These are phyloP conservation scores for Cyanistes caeruleus DNA, from an alignment of 2,113 vertebrate species.

Conservation along the genomic window DNA sequence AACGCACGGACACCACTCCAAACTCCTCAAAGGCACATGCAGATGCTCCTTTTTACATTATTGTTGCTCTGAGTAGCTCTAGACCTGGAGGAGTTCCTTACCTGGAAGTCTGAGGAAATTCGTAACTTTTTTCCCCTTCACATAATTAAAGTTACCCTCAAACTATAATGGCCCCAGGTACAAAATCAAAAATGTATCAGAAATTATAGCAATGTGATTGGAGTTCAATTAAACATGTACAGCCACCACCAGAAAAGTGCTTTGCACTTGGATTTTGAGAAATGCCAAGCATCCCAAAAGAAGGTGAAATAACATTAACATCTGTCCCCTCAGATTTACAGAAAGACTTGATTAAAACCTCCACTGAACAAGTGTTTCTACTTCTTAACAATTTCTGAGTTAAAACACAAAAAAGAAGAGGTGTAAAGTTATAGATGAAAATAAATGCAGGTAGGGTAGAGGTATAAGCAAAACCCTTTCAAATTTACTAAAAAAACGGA, in stretches of 20 bases:
- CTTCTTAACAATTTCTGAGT: not conserved
- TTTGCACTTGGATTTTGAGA: not conserved
- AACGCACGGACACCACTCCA: rapidly evolving
- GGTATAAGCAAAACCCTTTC: not conserved
- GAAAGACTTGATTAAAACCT: not conserved
- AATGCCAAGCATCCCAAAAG: not conserved
- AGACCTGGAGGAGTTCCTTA: not conserved
- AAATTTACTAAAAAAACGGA: not conserved
- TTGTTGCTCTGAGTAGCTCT: not conserved
- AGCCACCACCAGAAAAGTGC: not conserved
- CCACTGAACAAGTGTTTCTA: not conserved
- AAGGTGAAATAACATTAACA: not conserved
- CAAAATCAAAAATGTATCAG: not conserved
- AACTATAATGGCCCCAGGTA: not conserved
- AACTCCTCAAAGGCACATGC: not conserved
- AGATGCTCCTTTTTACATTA: not conserved
- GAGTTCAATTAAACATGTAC: not conserved
- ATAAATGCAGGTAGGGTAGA: not conserved
- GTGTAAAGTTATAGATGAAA: not conserved
- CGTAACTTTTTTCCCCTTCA: not conserved
- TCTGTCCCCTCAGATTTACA: not conserved
- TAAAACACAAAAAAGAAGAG: not conserved
- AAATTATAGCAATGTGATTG: not conserved
- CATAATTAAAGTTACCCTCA: not conserved
- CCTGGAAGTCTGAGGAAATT: not conserved